These are phyloP conservation scores for Tachina lurida DNA, from an alignment of 2,888 invertebrate genomes.

Conservation along the genomic window DNA sequence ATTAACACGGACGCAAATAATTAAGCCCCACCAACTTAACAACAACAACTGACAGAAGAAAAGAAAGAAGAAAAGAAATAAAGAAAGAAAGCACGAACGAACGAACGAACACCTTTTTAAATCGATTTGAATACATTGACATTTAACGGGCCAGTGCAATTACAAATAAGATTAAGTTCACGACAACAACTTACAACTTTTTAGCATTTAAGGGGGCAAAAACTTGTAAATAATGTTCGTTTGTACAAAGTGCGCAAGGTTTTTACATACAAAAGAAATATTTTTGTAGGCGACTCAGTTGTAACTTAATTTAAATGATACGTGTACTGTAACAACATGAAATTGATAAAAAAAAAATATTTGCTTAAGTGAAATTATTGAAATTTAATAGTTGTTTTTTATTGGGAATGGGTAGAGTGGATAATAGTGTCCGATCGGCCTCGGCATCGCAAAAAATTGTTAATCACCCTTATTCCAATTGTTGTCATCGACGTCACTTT, in stretches of 20 bases:
- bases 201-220: background rate
- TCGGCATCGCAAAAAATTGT: no score
- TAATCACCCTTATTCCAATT: no score
- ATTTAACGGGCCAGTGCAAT: conserved; percentile 52
- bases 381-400: background rate
- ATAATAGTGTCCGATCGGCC: no score
- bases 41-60: background rate
- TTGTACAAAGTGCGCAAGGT: conserved; percentile 1
- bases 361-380: background rate
- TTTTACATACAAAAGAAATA: background rate
- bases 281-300: background rate
- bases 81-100: background rate
- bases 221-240: conserved; percentile 13
- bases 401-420: no score
- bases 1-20: conserved; percentile 35
- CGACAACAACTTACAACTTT: conserved; percentile 8
- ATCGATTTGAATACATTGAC: conserved; percentile 63
- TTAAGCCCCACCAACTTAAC: conserved; percentile 34
- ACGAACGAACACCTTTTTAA: conserved; percentile 35
- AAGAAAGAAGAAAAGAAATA: background rate
- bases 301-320: conserved; percentile 24
- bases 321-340: background rate
- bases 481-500: no score
- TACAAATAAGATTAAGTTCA: conserved; percentile 63
- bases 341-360: background rate